Evolutionary conservation across 2,113 vertebrate species (phyloP).

Genomic region (Tauraco erythrolophus): DNA sequence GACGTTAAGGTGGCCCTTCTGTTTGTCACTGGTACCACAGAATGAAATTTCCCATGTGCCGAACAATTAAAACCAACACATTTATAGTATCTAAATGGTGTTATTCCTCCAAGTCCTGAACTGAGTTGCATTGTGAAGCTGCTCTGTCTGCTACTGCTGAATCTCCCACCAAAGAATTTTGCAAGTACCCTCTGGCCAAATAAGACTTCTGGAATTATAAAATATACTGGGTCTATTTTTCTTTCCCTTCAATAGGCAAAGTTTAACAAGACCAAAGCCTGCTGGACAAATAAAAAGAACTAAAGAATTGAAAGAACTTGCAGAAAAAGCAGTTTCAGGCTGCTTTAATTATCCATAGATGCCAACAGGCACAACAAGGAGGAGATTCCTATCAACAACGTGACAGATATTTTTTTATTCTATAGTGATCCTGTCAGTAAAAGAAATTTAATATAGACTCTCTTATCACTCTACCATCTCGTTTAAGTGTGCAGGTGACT

Average conservation of each 20-base stretch:
- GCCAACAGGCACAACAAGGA: slow-evolving; percentile 66
- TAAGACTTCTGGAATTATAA: slow-evolving; percentile 37
- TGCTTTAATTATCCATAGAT: slow-evolving; percentile 43
- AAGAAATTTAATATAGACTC: slow-evolving; percentile 28
- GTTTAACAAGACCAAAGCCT: slow-evolving; percentile 56
- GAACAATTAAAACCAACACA: neutral
- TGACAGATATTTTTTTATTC: slow-evolving; percentile 36
- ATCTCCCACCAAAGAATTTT: neutral
- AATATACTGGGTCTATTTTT: neutral
- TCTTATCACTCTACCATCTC: slow-evolving; percentile 5
- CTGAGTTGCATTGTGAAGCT: neutral
- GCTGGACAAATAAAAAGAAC: slow-evolving; percentile 62
- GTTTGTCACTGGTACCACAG: neutral
- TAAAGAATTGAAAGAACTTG: slow-evolving; percentile 53
- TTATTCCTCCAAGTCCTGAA: neutral
- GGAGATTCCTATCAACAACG: neutral
- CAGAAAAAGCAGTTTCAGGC: slow-evolving; percentile 57
- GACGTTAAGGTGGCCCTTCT: neutral
- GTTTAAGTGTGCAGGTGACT: neutral
- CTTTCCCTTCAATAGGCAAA: slow-evolving; percentile 1
- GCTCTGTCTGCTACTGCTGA: neutral
- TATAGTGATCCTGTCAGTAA: slow-evolving; percentile 25
- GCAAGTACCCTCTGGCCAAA: neutral
- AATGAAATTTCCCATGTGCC: neutral
- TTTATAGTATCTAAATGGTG: neutral